Percentiles rank a stretch among this genome's conserved stretches.
Conservation (phyloP, 2,888 invertebrate genomes). For the Mamestra brassicae region DNA sequence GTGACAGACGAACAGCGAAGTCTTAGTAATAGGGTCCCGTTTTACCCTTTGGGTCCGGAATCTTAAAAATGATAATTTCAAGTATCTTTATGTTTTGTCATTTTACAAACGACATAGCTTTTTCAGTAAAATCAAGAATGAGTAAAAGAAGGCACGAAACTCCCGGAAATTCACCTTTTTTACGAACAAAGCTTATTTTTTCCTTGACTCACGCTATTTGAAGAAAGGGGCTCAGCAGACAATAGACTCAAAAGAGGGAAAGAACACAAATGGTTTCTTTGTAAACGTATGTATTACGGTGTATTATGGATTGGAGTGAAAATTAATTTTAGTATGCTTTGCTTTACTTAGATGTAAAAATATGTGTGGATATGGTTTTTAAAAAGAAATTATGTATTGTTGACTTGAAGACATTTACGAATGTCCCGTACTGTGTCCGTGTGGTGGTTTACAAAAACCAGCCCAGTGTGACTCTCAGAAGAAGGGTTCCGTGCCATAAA, state of each 20-base stretch:
- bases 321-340: conserved; percentile 18
- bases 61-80: too few relatives aligned
- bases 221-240: conserved; percentile 19
- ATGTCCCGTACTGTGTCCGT: too few relatives aligned
- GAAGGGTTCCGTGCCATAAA: too few relatives aligned
- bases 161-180: conserved; percentile 15
- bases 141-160: not conserved
- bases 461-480: too few relatives aligned
- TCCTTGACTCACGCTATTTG: conserved; percentile 1
- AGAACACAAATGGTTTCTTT: conserved; percentile 1
- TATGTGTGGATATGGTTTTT: conserved; percentile 23
- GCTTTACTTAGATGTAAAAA: not conserved
- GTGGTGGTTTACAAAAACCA: too few relatives aligned
- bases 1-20: too few relatives aligned
- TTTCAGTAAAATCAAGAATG: not conserved
- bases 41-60: too few relatives aligned
- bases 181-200: conserved; percentile 17
- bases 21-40: too few relatives aligned
- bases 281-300: conserved; percentile 14
- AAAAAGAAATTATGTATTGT: not conserved
- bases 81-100: not conserved
- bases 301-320: conserved; percentile 23
- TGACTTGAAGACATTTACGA: too few relatives aligned
- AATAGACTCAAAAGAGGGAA: conserved; percentile 3
- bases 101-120: not conserved